Percentiles rank a stretch among this genome's conserved stretches.
Evolutionary conservation across 1,140 invertebrate species (phyloP).

Genomic region (Pseudomyrmex flavicornis): DNA sequence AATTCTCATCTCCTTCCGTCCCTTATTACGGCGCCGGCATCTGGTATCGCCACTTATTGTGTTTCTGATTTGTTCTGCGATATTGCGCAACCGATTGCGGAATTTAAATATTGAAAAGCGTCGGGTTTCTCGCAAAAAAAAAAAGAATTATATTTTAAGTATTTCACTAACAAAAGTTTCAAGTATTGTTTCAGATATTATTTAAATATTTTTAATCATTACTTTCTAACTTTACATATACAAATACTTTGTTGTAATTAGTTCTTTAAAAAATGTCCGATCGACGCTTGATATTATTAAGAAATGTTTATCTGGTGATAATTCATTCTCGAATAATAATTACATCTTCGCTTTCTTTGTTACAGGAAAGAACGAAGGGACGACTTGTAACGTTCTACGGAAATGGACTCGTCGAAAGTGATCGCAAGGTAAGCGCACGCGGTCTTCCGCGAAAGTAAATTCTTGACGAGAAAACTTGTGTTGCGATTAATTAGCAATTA

Average conservation of each 20-base stretch:
- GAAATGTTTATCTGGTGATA: no score
- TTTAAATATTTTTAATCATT: no score
- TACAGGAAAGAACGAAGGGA: not conserved
- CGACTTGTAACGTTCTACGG: not conserved
- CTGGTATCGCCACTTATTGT: conserved; percentile 72
- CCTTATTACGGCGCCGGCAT: conserved; percentile 71
- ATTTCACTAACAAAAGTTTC: no score
- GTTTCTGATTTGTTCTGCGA: conserved; percentile 57
- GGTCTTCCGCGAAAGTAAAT: no score
- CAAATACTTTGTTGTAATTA: no score
- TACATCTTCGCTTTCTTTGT: not conserved
- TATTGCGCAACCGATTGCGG: conserved; percentile 59
- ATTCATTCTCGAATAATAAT: not conserved
- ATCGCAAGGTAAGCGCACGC: conserved; percentile 13
- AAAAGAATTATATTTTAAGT: no score
- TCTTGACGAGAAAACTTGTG: no score
- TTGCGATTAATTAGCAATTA: no score
- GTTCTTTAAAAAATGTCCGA: no score
- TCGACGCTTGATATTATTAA: no score
- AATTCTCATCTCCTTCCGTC: conserved; percentile 10
- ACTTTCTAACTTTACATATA: no score
- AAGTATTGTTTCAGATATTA: no score
- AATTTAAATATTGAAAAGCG: conserved; percentile 59
- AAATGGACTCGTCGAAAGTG: conserved; percentile 5
- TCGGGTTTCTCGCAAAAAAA: not conserved